These are phyloP conservation scores for Notospermus geniculatus DNA, from an alignment of 1,140 invertebrate genomes.

Conservation along the genomic window DNA sequence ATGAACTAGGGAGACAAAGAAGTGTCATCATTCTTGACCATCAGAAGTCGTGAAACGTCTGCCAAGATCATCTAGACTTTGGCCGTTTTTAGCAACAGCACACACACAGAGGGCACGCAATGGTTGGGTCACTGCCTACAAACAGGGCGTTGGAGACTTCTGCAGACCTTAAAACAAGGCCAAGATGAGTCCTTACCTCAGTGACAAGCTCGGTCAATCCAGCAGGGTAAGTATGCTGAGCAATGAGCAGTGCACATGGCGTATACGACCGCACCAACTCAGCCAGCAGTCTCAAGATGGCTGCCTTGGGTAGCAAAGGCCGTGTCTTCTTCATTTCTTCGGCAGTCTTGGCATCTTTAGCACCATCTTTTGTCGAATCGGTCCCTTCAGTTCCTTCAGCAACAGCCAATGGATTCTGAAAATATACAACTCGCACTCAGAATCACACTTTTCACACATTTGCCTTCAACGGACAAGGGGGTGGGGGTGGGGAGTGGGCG, in stretches of 20 bases:
- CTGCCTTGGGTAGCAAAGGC: conserved; percentile 71
- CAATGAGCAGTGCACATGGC: conserved; percentile 72
- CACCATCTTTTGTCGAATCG: conserved; percentile 11
- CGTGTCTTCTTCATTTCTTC: conserved; percentile 51
- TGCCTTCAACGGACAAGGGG: too few species aligned
- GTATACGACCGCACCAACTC: conserved; percentile 81
- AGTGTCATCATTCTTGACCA: conserved; percentile 1
- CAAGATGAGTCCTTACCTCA: conserved; percentile 58
- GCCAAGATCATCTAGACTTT: too few species aligned
- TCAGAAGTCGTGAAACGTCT: background rate
- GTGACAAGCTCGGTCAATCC: conserved; percentile 66
- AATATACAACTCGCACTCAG: too few species aligned
- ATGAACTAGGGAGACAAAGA: too few species aligned
- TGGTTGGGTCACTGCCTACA: too few species aligned
- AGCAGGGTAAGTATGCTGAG: conserved; percentile 70
- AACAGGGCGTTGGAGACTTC: background rate
- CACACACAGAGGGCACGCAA: too few species aligned
- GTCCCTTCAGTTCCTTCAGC: background rate
- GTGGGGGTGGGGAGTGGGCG: too few species aligned
- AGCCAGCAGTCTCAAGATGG: conserved; percentile 75
- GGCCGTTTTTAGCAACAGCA: too few species aligned
- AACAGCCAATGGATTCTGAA: too few species aligned
- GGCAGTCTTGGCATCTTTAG: conserved; percentile 57
- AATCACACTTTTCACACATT: too few species aligned
- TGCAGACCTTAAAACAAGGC: too few species aligned